A percentile compares a stretch with the other conserved stretches of the same genome.
phyloP scores from a whole-genome alignment of 2,797 vertebrate genomes.

The Lepilemur ruficaudatus region DNA sequence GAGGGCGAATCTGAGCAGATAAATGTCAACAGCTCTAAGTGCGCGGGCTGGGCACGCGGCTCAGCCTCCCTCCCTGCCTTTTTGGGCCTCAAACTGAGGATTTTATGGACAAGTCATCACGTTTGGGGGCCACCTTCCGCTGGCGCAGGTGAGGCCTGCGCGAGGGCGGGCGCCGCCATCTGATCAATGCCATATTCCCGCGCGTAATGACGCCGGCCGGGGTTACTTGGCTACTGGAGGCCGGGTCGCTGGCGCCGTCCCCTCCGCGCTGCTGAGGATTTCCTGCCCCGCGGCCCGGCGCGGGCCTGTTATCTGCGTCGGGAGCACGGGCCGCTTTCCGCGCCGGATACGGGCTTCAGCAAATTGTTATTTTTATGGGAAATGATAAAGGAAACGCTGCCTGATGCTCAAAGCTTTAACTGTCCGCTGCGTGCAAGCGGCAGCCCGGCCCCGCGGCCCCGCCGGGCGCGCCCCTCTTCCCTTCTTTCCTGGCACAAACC shows the following conservation, averaged over 20 bases:
- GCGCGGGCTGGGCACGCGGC: neutral
- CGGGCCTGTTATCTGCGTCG: slow-evolving; percentile 96
- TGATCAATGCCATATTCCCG: slow-evolving; percentile 96
- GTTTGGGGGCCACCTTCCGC: slow-evolving; percentile 29
- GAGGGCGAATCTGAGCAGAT: slow-evolving; percentile 41
- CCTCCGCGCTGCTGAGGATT: slow-evolving; percentile 89
- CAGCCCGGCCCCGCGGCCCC: neutral
- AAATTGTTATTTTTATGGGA: slow-evolving; percentile 99
- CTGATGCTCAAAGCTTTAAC: slow-evolving; percentile 97
- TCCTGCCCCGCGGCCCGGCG: slow-evolving; percentile 88
- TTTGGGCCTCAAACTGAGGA: accelerated
- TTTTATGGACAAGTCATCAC: slow-evolving; percentile 41
- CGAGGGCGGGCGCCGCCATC: slow-evolving; percentile 67
- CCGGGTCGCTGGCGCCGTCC: slow-evolving; percentile 85
- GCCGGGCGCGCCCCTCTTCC: neutral
- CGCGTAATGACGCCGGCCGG: slow-evolving; percentile 91
- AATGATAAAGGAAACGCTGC: slow-evolving; percentile 98
- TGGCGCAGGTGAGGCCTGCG: slow-evolving; percentile 80
- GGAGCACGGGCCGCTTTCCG: slow-evolving; percentile 94
- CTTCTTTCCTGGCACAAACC: too few species aligned
- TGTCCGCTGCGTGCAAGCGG: slow-evolving; percentile 80
- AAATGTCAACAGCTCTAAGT: slow-evolving; percentile 65
- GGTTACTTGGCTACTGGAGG: slow-evolving; percentile 89
- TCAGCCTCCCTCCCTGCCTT: neutral
- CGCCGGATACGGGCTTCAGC: slow-evolving; percentile 95